phyloP scores from a whole-genome alignment of 1,140 invertebrate species.

The Neodiprion virginianus region DNA sequence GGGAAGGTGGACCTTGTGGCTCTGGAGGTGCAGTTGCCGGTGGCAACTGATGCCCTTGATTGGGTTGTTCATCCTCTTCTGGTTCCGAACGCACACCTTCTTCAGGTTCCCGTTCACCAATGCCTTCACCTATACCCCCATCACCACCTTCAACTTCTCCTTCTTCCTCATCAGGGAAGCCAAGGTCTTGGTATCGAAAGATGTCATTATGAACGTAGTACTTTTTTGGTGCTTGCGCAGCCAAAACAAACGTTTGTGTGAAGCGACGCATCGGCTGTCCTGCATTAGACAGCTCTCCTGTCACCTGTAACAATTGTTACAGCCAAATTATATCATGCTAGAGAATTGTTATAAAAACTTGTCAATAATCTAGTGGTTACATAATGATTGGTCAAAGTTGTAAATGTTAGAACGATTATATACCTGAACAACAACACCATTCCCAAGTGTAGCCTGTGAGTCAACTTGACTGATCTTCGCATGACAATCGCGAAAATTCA shows the following conservation, averaged over 20 bases:
- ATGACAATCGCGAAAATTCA: conserved; percentile 96
- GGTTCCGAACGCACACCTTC: conserved; percentile 71
- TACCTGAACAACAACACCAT: conserved; percentile 94
- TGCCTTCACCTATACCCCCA: conserved; percentile 40
- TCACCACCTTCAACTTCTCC: conserved; percentile 46
- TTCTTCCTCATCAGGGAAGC: conserved; percentile 72
- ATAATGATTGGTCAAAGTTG: background rate
- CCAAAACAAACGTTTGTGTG: conserved; percentile 97
- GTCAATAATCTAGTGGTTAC: background rate
- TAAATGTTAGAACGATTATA: background rate
- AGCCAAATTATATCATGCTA: conserved; percentile 16
- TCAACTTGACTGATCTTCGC: conserved; percentile 95
- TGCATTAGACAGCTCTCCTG: conserved; percentile 94
- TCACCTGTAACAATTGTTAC: conserved; percentile 68
- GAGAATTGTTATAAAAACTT: conserved; percentile 10
- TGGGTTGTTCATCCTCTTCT: conserved; percentile 68
- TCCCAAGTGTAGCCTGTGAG: conserved; percentile 88
- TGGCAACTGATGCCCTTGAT: conserved; percentile 46
- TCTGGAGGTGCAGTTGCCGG: conserved; percentile 41
- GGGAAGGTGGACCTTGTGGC: conserved; percentile 41
- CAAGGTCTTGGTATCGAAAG: conserved; percentile 87
- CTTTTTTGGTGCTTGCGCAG: conserved; percentile 92
- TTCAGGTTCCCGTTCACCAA: conserved; percentile 56
- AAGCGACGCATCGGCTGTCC: conserved; percentile 96
- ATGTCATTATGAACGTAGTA: conserved; percentile 99